Base-by-base conservation (phyloP, 2,113 vertebrate genomes). In the Dicerorhinus sumatrensis region DNA sequence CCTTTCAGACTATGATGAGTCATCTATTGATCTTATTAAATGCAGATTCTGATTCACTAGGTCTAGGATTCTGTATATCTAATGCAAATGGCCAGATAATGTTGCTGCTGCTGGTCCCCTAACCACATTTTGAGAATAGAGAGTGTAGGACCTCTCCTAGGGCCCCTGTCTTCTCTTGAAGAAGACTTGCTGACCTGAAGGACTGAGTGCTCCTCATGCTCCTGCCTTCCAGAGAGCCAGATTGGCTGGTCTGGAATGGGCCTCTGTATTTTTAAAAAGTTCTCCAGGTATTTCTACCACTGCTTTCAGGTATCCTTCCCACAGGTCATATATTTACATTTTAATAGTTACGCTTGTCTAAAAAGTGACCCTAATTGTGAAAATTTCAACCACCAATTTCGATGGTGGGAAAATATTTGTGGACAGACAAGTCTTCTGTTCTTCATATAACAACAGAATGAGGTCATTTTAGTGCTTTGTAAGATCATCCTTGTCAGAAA, bases 361-460 rank as follows among this genome's bases (percentile, higher is more conserved):
- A 73, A 46, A 90, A 83, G 60, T 58, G 1, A 63, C 16, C 54
- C 33, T 77, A 51, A 25, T 4, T 46, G 31, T 79, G 54, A 46
- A 36, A 65, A 93, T 77, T 75, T 87, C 33, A 88, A 36, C 25
- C 62, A 79, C 36, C 36, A 48, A 25, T 72, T 97, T 97, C 48
- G 58, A 63, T 20, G 13, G 48, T 77, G 42, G 54, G 89, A 77
- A 94, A 89, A 29, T 42, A 60, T 63, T 23, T 69, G 23, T 51
- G 27, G 25, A 72, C 62, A 93, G 14, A 77, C 31, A 39, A 56
- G 6, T 33, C 58, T 76, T 92, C 94, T 82, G 13, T 82, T 72
- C 42, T 70, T 65, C 60, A 83, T 48, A 25, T 80, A 93, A 58
- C 65, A 91, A 69, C 8, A 84, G 51, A 46, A 91, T 91, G 42